Evolutionary conservation across 2,888 invertebrate species (phyloP).

Genomic region (Synanthedon myopaeformis): DNA sequence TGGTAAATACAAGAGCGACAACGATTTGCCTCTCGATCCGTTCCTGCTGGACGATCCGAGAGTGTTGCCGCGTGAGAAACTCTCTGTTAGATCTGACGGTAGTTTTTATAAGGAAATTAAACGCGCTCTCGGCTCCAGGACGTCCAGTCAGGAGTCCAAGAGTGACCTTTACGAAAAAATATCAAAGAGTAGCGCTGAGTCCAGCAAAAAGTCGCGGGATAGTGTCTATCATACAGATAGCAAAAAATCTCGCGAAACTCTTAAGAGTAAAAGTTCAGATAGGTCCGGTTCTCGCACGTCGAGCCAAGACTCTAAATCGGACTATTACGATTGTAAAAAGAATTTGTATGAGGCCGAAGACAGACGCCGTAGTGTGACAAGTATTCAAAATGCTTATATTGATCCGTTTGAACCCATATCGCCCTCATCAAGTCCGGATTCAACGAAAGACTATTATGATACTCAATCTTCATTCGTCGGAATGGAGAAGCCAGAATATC

Average conservation of each 20-base stretch:
- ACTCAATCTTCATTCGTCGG: conserved; percentile 57
- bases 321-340: conserved; percentile 76
- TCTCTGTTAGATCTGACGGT: conserved; percentile 79
- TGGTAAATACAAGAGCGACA: conserved; percentile 75
- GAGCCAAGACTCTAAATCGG: conserved; percentile 79
- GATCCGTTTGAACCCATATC: conserved; percentile 63
- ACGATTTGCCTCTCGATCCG: conserved; percentile 79
- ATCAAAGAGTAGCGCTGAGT: conserved; percentile 74
- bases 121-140: conserved; percentile 72
- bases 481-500: conserved; percentile 57
- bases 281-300: conserved; percentile 74
- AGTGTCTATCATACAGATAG: conserved; percentile 76
- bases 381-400: conserved; percentile 49
- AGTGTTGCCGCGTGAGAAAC: conserved; percentile 77
- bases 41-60: conserved; percentile 84
- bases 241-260: conserved; percentile 74
- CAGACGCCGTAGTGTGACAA: conserved; percentile 40
- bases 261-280: conserved; percentile 73
- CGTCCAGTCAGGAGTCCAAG: conserved; percentile 78
- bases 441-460: conserved; percentile 73
- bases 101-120: conserved; percentile 79
- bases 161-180: conserved; percentile 78
- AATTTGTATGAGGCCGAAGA: conserved; percentile 54
- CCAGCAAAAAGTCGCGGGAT: conserved; percentile 74
- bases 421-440: conserved; percentile 77